phyloP scores from a whole-genome alignment of 1,140 invertebrate species.

The Drepana arcuata region DNA sequence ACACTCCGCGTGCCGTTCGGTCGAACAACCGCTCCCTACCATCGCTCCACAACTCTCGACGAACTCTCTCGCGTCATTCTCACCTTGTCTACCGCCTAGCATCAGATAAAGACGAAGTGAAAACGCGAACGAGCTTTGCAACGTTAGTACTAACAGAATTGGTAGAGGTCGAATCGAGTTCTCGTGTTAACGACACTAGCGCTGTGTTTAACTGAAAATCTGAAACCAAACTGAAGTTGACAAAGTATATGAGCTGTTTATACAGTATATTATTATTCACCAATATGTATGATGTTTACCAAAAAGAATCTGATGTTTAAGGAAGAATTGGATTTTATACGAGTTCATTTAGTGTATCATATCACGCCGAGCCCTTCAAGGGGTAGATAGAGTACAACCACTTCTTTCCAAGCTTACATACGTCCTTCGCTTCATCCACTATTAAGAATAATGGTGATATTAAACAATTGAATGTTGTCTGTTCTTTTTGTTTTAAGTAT shows the following conservation, averaged over 20 bases:
- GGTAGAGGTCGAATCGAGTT: not conserved
- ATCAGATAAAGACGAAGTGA: not conserved
- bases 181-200: not conserved
- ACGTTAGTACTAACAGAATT: not conserved
- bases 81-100: too few relatives aligned
- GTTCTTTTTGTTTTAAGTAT: too few relatives aligned
- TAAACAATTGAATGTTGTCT: too few relatives aligned
- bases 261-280: not conserved
- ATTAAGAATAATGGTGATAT: too few relatives aligned
- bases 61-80: not conserved
- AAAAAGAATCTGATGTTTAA: too few relatives aligned
- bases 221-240: not conserved
- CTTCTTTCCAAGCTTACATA: too few relatives aligned
- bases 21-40: not conserved
- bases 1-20: slow-evolving; percentile 2
- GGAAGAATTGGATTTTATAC: not conserved
- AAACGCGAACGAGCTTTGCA: not conserved
- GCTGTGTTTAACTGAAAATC: not conserved
- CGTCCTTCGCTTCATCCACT: too few relatives aligned
- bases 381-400: too few relatives aligned
- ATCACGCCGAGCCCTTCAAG: too few relatives aligned
- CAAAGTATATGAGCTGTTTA: not conserved
- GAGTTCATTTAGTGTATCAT: not conserved
- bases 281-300: too few relatives aligned
- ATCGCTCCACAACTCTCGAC: not conserved